Evolutionary conservation across 2,888 invertebrate species (phyloP).

Genomic region (Baccha elongata): DNA sequence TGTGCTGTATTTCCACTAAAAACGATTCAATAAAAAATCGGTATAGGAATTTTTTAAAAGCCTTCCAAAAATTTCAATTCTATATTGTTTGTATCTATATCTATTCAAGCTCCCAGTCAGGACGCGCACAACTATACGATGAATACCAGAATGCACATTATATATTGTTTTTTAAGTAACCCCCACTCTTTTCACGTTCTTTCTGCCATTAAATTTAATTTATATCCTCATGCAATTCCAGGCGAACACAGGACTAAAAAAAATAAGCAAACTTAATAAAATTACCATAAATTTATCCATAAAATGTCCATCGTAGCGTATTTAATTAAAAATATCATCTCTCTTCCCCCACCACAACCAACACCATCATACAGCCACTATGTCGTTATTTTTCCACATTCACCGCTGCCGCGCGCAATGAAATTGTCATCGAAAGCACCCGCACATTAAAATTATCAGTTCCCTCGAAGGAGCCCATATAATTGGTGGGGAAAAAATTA

Average conservation of each 20-base stretch:
- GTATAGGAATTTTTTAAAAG: slow-evolving; percentile 14
- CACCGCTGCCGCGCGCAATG: slow-evolving; percentile 41
- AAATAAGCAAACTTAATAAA: slow-evolving; percentile 62
- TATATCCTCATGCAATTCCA: slow-evolving; percentile 69
- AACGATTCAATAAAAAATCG: slow-evolving; percentile 52
- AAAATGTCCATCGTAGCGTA: slow-evolving; percentile 70
- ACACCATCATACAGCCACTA: slow-evolving; percentile 22
- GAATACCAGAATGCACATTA: slow-evolving; percentile 60
- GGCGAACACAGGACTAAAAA: slow-evolving; percentile 30
- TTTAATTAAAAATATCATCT: slow-evolving; percentile 73
- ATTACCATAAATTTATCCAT: slow-evolving; percentile 74
- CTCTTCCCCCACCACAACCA: slow-evolving; percentile 13
- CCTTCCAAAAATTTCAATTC: slow-evolving; percentile 53
- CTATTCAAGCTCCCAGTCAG: slow-evolving; percentile 15
- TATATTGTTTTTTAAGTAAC: slow-evolving; percentile 73
- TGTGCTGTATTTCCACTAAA: slow-evolving; percentile 23
- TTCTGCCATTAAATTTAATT: slow-evolving; percentile 69
- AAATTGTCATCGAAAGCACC: slow-evolving; percentile 69
- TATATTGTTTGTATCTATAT: slow-evolving; percentile 72
- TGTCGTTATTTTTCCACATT: slow-evolving; percentile 56
- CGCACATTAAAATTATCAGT: slow-evolving; percentile 69
- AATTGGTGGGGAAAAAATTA: slow-evolving; percentile 66
- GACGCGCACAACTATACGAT: neutral
- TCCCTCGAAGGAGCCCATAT: slow-evolving; percentile 55
- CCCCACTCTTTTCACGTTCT: slow-evolving; percentile 22